These are phyloP conservation scores for Myotis vivesi DNA, from an alignment of 2,797 vertebrate genomes.

Conservation along the genomic window DNA sequence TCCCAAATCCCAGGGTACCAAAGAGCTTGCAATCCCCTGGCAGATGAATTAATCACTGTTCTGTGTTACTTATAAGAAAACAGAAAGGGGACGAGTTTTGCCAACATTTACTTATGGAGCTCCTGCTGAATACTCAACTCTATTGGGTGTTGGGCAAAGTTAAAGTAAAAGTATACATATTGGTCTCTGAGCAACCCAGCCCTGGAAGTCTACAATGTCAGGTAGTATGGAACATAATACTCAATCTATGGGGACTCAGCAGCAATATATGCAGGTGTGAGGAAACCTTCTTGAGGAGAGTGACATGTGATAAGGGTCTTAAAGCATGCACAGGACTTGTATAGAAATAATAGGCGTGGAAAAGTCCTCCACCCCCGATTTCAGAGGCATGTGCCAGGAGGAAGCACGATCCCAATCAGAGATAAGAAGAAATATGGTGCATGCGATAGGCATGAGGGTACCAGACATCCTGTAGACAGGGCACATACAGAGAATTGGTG, in stretches of 20 bases:
- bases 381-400: neutral
- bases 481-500: neutral
- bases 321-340: neutral
- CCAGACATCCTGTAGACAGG: neutral
- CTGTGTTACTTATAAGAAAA: neutral
- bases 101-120: neutral
- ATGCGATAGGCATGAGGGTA: too few relatives aligned
- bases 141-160: neutral
- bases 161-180: neutral
- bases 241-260: neutral
- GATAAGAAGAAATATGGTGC: neutral
- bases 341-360: neutral
- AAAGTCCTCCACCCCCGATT: neutral
- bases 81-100: neutral
- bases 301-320: neutral
- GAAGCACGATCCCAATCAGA: neutral
- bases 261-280: neutral
- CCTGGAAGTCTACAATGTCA: neutral
- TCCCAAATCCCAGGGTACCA: neutral
- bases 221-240: neutral
- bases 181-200: neutral
- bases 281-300: neutral
- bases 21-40: neutral
- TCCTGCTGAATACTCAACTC: neutral
- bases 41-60: neutral